phyloP scores from a whole-genome alignment of 2,888 invertebrate species.

The Stenurella melanura region DNA sequence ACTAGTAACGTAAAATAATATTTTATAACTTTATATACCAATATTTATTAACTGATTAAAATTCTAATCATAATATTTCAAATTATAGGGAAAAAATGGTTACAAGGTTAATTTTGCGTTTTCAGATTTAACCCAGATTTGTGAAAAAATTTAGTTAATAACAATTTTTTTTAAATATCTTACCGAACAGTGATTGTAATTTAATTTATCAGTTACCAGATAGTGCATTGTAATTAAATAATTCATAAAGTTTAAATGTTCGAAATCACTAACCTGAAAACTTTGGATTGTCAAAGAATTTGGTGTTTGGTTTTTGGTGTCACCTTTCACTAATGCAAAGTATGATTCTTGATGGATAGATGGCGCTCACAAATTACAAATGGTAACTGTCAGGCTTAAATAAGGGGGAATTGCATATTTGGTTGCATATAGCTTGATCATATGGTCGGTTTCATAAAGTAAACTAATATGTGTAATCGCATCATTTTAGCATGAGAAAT shows the following conservation, averaged over 20 bases:
- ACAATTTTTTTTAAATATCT: neutral
- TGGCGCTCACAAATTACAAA: no score
- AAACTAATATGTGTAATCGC: no score
- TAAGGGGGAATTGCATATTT: no score
- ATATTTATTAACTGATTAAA: neutral
- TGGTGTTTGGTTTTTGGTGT: no score
- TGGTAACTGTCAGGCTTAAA: no score
- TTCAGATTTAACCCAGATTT: neutral
- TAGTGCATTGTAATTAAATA: neutral
- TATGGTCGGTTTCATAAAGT: no score
- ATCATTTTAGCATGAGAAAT: no score
- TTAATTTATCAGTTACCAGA: neutral
- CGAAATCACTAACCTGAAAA: neutral
- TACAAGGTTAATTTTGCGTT: neutral
- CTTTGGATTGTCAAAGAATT: neutral
- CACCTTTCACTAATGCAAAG: neutral
- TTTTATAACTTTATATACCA: constrained; percentile 8
- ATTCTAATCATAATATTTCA: neutral
- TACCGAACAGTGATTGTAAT: neutral
- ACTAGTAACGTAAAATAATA: neutral
- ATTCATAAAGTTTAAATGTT: neutral
- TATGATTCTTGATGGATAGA: no score
- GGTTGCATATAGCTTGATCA: no score
- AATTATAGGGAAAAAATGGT: neutral
- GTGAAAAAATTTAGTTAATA: neutral